phyloP scores from a whole-genome alignment of 2,797 vertebrate species.

The Pseudomugil tenellus region DNA sequence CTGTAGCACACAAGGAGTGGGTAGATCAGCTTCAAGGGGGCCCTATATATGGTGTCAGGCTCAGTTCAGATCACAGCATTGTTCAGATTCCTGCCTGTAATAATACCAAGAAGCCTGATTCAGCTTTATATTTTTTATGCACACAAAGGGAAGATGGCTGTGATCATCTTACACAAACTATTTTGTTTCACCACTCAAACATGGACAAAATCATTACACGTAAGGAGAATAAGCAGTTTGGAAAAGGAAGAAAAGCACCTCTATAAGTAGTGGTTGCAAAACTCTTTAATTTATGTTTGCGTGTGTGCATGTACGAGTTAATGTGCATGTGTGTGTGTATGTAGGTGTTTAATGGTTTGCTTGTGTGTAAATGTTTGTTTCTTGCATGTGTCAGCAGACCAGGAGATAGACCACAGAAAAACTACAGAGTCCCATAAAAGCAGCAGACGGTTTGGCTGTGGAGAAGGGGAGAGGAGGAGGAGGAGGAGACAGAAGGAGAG shows the following conservation, averaged over 20 bases:
- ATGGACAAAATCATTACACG: constrained; percentile 5
- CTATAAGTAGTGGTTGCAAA: constrained; percentile 40
- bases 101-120: constrained; percentile 67
- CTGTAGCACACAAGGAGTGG: constrained; percentile 27
- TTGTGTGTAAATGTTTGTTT: constrained; percentile 48
- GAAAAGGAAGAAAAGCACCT: constrained; percentile 13
- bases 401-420: constrained; percentile 55
- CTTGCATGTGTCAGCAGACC: constrained; percentile 75
- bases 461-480: constrained; percentile 36
- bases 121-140: constrained; percentile 58
- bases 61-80: constrained; percentile 74
- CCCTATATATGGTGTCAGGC: constrained; percentile 63
- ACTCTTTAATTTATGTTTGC: constrained; percentile 16
- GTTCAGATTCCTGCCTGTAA: constrained; percentile 74
- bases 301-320: constrained; percentile 10
- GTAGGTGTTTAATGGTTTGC: constrained; percentile 34
- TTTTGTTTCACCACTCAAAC: constrained; percentile 14
- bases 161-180: constrained; percentile 38
- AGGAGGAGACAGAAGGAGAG: constrained; percentile 33
- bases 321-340: constrained; percentile 21
- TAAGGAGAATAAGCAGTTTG: constrained; percentile 4
- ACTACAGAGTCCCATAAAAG: constrained; percentile 67
- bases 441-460: constrained; percentile 52
- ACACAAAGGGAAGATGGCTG: constrained; percentile 22
- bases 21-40: constrained; percentile 59